These are phyloP conservation scores for Strix uralensis DNA, from an alignment of 2,113 vertebrate genomes.

Conservation along the genomic window DNA sequence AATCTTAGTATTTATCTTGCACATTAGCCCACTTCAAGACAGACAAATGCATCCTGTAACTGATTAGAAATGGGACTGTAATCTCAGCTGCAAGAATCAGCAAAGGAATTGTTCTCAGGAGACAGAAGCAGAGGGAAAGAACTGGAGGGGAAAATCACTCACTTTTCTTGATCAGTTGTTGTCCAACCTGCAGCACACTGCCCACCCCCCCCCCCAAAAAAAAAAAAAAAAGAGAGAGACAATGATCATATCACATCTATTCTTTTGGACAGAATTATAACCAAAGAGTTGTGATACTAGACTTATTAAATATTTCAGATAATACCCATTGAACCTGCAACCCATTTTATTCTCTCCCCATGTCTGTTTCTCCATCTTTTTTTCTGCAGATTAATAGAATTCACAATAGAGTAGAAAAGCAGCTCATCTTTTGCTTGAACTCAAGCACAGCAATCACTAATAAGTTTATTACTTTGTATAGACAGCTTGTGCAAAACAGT, in stretches of 20 bases:
- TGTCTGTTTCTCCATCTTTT: neutral
- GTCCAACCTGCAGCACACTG: neutral
- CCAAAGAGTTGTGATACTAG: neutral
- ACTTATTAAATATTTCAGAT: conserved; percentile 28
- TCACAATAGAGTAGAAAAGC: neutral
- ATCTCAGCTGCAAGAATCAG: conserved; percentile 11
- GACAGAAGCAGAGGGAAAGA: conserved; percentile 5
- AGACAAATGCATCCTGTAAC: neutral
- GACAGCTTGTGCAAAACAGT: neutral
- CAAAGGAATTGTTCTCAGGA: conserved; percentile 39
- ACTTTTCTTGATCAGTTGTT: neutral
- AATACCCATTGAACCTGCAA: neutral
- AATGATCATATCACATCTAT: neutral
- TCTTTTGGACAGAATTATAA: neutral
- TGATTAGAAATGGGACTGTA: neutral
- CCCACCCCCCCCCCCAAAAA: neutral
- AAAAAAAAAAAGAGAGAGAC: neutral
- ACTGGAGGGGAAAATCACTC: conserved; percentile 30
- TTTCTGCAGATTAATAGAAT: neutral
- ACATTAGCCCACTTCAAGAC: neutral
- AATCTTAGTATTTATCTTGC: conserved; percentile 19
- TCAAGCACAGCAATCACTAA: neutral
- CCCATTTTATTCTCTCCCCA: neutral
- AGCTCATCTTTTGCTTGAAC: neutral
- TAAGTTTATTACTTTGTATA: neutral